A percentile compares a stretch with the other conserved stretches of the same genome.
phyloP scores from a whole-genome alignment of 1,140 invertebrate genomes.

The Eumaeus atala region DNA sequence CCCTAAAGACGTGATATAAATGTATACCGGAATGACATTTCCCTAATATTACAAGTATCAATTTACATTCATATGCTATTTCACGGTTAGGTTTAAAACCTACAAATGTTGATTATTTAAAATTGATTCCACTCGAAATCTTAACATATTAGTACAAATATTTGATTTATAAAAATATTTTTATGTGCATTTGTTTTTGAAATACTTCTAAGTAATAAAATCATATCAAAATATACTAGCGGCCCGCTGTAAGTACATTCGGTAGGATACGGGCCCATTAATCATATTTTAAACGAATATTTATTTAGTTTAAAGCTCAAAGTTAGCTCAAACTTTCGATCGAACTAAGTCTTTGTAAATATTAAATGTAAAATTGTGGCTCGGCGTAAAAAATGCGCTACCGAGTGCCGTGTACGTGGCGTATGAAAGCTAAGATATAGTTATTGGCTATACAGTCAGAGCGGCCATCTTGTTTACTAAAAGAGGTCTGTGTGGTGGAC shows the following conservation, averaged over 20 bases:
- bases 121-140: background rate
- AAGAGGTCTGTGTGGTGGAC: too few relatives aligned
- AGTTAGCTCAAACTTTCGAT: conserved; percentile 58
- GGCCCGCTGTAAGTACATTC: conserved; percentile 18
- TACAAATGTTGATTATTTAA: background rate
- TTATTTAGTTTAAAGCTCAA: conserved; percentile 65
- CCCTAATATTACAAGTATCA: too few relatives aligned
- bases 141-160: conserved; percentile 8
- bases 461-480: too few relatives aligned
- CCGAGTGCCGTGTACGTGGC: too few relatives aligned
- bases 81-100: background rate
- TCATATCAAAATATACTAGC: conserved; percentile 20
- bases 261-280: conserved; percentile 2
- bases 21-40: too few relatives aligned
- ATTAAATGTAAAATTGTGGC: conserved; percentile 28
- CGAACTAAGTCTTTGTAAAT: conserved; percentile 48
- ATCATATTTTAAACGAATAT: conserved; percentile 13
- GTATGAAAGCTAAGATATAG: too few relatives aligned
- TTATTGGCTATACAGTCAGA: too few relatives aligned
- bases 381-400: background rate
- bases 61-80: background rate
- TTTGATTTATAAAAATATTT: conserved; percentile 11
- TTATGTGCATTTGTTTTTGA: conserved; percentile 22
- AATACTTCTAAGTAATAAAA: conserved; percentile 16
- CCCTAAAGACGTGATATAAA: too few relatives aligned